Percentiles rank a stretch among this genome's conserved stretches.
Evolutionary conservation across 1,140 invertebrate species (phyloP).

Genomic region (Drosophila leontia): DNA sequence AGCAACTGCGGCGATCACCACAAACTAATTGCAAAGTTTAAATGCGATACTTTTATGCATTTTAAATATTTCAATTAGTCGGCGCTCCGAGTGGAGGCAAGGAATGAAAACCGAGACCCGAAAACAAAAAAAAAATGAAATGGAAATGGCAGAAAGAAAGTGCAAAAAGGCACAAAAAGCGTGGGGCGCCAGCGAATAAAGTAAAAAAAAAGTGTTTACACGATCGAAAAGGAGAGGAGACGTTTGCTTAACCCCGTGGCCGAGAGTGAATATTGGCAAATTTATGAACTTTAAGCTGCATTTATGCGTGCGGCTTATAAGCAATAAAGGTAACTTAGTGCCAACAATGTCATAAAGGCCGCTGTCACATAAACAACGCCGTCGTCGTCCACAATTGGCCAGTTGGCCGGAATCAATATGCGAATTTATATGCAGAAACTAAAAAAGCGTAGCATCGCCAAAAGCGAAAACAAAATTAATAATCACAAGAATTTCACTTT

Average conservation of each 20-base stretch:
- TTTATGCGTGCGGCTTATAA: slow-evolving; percentile 82
- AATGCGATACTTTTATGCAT: slow-evolving; percentile 73
- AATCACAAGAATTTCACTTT: slow-evolving; percentile 83
- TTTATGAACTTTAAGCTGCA: slow-evolving; percentile 81
- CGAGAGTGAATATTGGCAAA: slow-evolving; percentile 67
- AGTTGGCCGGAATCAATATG: slow-evolving; percentile 63
- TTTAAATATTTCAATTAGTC: slow-evolving; percentile 81
- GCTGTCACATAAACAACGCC: slow-evolving; percentile 69
- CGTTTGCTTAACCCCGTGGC: slow-evolving; percentile 42
- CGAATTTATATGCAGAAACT: slow-evolving; percentile 70
- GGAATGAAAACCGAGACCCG: slow-evolving; percentile 15
- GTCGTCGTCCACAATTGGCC: slow-evolving; percentile 5
- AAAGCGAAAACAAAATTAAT: slow-evolving; percentile 84
- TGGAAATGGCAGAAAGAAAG: slow-evolving; percentile 18
- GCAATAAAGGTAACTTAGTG: slow-evolving; percentile 83
- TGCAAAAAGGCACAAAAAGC: slow-evolving; percentile 31
- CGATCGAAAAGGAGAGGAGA: slow-evolving; percentile 23
- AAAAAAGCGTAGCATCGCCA: slow-evolving; percentile 73
- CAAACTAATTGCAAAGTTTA: slow-evolving; percentile 79
- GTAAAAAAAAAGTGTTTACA: slow-evolving; percentile 54
- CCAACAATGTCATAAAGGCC: slow-evolving; percentile 79
- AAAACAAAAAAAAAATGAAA: slow-evolving; percentile 17
- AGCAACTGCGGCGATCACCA: slow-evolving; percentile 40
- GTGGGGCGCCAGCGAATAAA: slow-evolving; percentile 59
- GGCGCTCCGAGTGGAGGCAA: slow-evolving; percentile 14